Evolutionary conservation across 2,797 vertebrate genomes (phyloP), one percentile per base, ranked within the genome.

Genomic region (Takifugu rubripes): DNA sequence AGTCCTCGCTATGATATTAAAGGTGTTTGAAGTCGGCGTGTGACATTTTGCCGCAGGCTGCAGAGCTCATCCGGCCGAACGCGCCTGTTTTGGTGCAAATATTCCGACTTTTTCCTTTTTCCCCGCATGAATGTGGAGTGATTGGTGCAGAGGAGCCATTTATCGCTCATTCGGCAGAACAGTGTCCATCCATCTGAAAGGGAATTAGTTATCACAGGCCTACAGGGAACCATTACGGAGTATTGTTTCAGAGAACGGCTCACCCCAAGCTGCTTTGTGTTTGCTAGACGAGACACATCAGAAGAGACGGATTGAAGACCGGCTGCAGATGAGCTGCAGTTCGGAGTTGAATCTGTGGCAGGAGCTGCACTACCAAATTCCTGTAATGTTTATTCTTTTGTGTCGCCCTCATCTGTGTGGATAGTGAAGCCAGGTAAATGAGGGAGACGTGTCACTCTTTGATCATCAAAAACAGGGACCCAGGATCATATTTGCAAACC

Each of bases 191-290:
- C 70, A 84, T 83, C 68, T 77, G 74, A 82, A 78, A 77, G 78
- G 52, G 81, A 88, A 84, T 86, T 84, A 79, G 78, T 87, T 90
- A 81, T 89, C 80, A 77, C 64, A 59, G 72, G 81, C 64, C 84
- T 79, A 77, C 79, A 85, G 83, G 77, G 82, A 83, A 76, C 79
- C 81, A 90, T 89, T 89, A 85, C 55, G 52, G 65, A 72, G 69
- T 76, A 85, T 86, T 90, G 82, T 89, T 88, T 88, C 72, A 68
- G 76, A 68, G 70, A 79, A 77, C 70, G 56, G 76, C 80, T 84
- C 73, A 79, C 77, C 66, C 79, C 79, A 81, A 83, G 74, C 80
- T 71, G 64, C 82, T 84, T 89, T 87, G 77, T 87, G 66, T 79
- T 74, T 71, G 79, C 72, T 71, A 74, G 77, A 79, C 29, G 40